Evolutionary conservation across 2,113 vertebrate species (phyloP).

Genomic region (Sylvia atricapilla): DNA sequence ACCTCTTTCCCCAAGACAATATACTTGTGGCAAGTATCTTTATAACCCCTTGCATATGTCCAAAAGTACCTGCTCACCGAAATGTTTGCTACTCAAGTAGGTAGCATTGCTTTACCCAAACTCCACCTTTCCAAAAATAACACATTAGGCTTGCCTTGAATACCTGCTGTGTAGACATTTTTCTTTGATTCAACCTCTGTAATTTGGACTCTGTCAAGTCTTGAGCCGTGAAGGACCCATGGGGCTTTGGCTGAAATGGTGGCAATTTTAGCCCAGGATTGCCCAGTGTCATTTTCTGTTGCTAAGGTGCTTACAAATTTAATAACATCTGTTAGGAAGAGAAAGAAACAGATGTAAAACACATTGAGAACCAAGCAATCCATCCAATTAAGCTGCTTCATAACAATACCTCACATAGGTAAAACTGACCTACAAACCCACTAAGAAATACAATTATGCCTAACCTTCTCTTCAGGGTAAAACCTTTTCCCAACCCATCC

Average conservation of each 20-base stretch:
- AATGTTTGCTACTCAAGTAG: neutral
- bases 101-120: neutral
- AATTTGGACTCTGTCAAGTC: constrained; percentile 64
- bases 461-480: neutral
- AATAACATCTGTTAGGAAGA: constrained; percentile 77
- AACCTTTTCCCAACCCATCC: neutral
- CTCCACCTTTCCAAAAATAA: neutral
- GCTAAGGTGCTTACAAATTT: constrained; percentile 61
- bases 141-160: neutral
- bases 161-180: constrained; percentile 74
- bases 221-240: constrained; percentile 78
- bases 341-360: neutral
- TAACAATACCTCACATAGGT: neutral
- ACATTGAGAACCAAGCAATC: neutral
- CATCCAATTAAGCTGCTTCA: neutral
- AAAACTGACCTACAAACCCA: neutral
- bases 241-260: constrained; percentile 30
- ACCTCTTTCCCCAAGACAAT: neutral
- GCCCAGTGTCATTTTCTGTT: neutral
- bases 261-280: constrained; percentile 71
- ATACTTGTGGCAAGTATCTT: neutral
- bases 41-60: too few species aligned
- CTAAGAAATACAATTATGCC: neutral
- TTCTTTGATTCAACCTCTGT: constrained; percentile 75
- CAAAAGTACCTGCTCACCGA: neutral